Percentiles rank a stretch among this genome's conserved stretches.
Evolutionary conservation across 2,888 invertebrate species (phyloP).

Genomic region (Elegia similella): DNA sequence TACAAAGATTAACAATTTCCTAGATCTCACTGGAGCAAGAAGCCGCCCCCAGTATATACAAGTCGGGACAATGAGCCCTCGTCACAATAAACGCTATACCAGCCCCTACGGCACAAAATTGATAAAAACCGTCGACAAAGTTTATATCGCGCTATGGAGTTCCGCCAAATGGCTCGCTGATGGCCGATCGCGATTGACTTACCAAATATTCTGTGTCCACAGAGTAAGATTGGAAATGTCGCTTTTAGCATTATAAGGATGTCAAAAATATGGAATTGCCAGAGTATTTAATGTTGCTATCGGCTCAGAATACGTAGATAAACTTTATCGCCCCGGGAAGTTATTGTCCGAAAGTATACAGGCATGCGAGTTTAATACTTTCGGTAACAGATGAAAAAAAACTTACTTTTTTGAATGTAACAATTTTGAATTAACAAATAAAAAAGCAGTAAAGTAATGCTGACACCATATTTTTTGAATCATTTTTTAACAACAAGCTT

Average conservation of each 20-base stretch:
- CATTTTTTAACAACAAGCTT: neutral
- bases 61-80: constrained; percentile 16
- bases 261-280: too few relatives aligned
- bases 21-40: constrained; percentile 47
- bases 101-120: too few relatives aligned
- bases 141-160: too few relatives aligned
- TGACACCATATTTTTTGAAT: neutral
- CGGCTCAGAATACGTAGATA: too few relatives aligned
- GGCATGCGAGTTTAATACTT: neutral
- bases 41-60: constrained; percentile 30
- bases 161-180: too few relatives aligned
- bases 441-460: neutral
- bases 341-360: neutral
- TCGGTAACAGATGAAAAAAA: neutral
- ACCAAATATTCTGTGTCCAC: too few relatives aligned
- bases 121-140: too few relatives aligned
- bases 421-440: neutral
- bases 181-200: too few relatives aligned
- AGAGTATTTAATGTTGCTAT: too few relatives aligned
- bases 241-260: too few relatives aligned
- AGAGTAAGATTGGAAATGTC: too few relatives aligned
- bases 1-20: constrained; percentile 67
- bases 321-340: too few relatives aligned
- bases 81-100: neutral
- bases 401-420: neutral